Percentiles rank a stretch among this genome's conserved stretches.
Evolutionary conservation across 1,140 invertebrate genomes (phyloP).

Genomic region (Hermetia illucens): DNA sequence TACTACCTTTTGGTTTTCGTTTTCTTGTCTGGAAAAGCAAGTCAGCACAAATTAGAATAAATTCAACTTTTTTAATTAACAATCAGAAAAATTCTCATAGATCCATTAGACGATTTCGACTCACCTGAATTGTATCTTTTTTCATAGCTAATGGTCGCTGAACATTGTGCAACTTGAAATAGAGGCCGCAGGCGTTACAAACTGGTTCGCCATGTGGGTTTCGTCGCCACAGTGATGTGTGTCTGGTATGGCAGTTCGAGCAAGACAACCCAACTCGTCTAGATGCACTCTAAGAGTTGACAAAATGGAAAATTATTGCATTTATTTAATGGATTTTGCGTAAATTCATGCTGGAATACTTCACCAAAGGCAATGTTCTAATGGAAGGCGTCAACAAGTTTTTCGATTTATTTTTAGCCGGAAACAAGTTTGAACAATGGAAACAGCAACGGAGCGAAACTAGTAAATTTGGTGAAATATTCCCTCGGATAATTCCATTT

Average conservation of each 20-base stretch:
- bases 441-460: too few species aligned
- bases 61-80: slow-evolving; percentile 4
- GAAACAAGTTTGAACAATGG: too few species aligned
- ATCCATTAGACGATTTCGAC: slow-evolving; percentile 2
- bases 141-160: slow-evolving; percentile 84
- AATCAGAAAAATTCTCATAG: too few species aligned
- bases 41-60: too few species aligned
- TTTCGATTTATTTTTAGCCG: too few species aligned
- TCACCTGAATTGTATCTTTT: slow-evolving; percentile 81
- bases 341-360: too few species aligned
- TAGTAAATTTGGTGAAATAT: too few species aligned
- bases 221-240: slow-evolving; percentile 81
- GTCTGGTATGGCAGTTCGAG: slow-evolving; percentile 76
- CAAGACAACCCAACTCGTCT: slow-evolving; percentile 71
- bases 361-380: too few species aligned
- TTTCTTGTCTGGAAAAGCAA: slow-evolving; percentile 67
- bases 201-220: slow-evolving; percentile 78
- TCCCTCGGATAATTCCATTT: too few species aligned
- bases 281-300: slow-evolving; percentile 21
- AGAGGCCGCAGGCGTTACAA: slow-evolving; percentile 89
- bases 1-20: slow-evolving; percentile 68
- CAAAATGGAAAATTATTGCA: too few species aligned
- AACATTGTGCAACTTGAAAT: slow-evolving; percentile 83
- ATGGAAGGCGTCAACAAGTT: too few species aligned
- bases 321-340: too few species aligned